These are phyloP conservation scores for Tineola bisselliella DNA, from an alignment of 2,888 invertebrate species.

Conservation along the genomic window DNA sequence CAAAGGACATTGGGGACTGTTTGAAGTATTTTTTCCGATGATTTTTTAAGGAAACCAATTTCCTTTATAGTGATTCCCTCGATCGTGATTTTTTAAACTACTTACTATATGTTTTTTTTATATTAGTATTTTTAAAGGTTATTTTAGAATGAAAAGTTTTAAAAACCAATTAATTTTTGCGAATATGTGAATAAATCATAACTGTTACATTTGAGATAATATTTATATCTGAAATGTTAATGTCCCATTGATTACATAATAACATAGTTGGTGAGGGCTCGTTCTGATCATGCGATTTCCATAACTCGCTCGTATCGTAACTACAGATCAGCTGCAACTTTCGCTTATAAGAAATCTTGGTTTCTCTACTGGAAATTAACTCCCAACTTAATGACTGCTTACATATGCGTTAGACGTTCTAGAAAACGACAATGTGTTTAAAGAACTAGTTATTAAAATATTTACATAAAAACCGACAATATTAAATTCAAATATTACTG, in stretches of 20 bases:
- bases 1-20: background rate
- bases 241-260: background rate
- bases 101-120: background rate
- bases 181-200: background rate
- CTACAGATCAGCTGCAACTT: slow-evolving; percentile 29
- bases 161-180: too few relatives aligned
- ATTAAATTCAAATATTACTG: background rate
- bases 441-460: background rate
- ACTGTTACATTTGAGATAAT: background rate
- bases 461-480: background rate
- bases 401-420: background rate
- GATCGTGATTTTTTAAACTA: background rate
- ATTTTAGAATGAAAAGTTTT: background rate
- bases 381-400: background rate
- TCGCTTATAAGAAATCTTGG: slow-evolving; percentile 32
- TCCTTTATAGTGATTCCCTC: background rate
- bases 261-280: background rate
- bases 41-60: background rate
- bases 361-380: slow-evolving; percentile 24
- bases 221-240: background rate
- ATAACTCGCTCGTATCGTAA: slow-evolving; percentile 9
- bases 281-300: slow-evolving; percentile 4
- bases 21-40: background rate
- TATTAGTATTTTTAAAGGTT: too few relatives aligned
- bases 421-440: background rate